These are phyloP conservation scores for Hypotaenidia philippensis DNA, from an alignment of 2,797 vertebrate genomes.

Conservation along the genomic window DNA sequence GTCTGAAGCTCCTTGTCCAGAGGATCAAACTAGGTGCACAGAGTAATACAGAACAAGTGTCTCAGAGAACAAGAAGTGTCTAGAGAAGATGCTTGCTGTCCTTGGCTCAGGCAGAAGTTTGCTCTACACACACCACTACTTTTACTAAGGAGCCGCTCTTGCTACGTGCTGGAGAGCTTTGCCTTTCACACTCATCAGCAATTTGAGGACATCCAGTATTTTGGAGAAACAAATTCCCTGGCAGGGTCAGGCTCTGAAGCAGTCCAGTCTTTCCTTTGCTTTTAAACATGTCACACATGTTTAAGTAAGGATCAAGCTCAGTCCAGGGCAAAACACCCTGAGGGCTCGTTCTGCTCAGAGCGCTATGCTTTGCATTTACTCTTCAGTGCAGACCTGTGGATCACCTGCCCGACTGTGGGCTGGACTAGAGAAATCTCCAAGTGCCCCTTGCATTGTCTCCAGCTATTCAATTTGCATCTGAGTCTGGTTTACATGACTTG, in stretches of 20 bases:
- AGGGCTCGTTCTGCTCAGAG: not conserved
- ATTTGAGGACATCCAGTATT: not conserved
- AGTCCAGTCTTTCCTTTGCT: not conserved
- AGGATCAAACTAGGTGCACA: not conserved
- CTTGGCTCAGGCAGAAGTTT: not conserved
- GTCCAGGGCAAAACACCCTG: not conserved
- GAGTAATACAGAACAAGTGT: not conserved
- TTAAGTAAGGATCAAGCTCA: not conserved
- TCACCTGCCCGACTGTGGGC: not conserved
- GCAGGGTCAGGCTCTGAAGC: not conserved
- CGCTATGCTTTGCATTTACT: not conserved
- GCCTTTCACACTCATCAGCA: not conserved
- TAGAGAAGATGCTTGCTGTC: not conserved
- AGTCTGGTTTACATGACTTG: not conserved
- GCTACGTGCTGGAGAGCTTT: not conserved
- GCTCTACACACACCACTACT: not conserved
- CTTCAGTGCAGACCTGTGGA: not conserved
- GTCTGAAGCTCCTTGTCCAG: not conserved
- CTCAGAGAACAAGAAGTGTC: not conserved
- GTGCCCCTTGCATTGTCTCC: not conserved
- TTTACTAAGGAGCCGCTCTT: not conserved
- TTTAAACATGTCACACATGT: not conserved
- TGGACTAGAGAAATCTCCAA: not conserved
- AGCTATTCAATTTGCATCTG: not conserved
- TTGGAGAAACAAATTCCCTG: not conserved